Conservation (phyloP, 2,797 vertebrate genomes). For the Hypotaenidia okinawae region DNA sequence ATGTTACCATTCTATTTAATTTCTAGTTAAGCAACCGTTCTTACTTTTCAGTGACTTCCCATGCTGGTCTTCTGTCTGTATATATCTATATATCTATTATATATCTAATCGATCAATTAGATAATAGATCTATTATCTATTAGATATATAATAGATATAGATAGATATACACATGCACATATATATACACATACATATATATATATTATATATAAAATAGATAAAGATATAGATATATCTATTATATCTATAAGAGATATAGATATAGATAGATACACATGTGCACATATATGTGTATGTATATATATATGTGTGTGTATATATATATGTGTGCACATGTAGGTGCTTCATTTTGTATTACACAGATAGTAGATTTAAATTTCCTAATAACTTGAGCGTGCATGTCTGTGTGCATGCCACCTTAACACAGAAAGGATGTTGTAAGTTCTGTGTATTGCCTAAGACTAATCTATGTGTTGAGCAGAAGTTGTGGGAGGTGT, state of each 20-base stretch:
- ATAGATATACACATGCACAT: too few relatives aligned
- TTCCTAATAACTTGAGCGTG: not conserved
- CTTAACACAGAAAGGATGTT: not conserved
- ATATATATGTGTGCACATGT: not conserved
- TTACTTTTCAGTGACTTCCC: not conserved
- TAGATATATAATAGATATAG: too few relatives aligned
- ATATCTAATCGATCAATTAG: too few relatives aligned
- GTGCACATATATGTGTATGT: not conserved
- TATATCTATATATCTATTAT: too few relatives aligned
- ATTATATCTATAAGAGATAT: too few relatives aligned
- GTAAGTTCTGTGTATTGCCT: not conserved
- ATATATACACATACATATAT: not conserved
- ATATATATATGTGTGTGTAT: too few relatives aligned
- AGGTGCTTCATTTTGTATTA: not conserved
- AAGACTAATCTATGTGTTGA: not conserved
- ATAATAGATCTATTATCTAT: too few relatives aligned
- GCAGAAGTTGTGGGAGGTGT: not conserved
- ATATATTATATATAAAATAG: too few relatives aligned
- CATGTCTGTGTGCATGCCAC: not conserved
- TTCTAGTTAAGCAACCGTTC: not conserved
- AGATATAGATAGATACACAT: too few relatives aligned
- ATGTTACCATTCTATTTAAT: not conserved
- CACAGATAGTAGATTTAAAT: not conserved
- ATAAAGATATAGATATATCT: too few relatives aligned
- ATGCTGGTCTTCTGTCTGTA: not conserved